Percentiles rank a stretch among this genome's conserved stretches.
These are phyloP conservation scores for Lophotis ruficrista DNA, from an alignment of 2,113 vertebrate genomes.

Conservation along the genomic window DNA sequence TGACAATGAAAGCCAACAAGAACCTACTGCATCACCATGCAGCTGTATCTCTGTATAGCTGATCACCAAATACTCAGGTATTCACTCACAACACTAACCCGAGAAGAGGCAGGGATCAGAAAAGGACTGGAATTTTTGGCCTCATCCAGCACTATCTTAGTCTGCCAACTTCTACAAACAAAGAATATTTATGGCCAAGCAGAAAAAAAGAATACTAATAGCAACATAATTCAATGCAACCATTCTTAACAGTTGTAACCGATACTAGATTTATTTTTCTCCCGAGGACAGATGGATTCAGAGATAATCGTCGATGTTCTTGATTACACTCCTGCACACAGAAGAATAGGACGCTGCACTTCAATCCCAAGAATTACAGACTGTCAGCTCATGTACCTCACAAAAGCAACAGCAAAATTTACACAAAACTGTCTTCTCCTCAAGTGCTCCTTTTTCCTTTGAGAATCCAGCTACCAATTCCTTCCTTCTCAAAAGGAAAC, in stretches of 20 bases:
- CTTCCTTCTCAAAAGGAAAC: neutral
- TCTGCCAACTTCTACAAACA: neutral
- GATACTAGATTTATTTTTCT: neutral
- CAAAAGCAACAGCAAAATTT: neutral
- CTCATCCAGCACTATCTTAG: neutral
- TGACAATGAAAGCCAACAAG: neutral
- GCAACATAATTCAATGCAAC: neutral
- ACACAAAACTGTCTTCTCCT: neutral
- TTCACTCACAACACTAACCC: neutral
- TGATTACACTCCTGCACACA: neutral
- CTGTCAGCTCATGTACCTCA: neutral
- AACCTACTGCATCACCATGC: neutral
- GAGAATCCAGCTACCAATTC: neutral
- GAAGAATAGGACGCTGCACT: neutral
- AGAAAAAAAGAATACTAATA: neutral
- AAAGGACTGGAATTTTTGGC: neutral
- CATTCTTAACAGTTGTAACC: neutral
- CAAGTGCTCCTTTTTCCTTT: neutral
- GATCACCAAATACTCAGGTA: neutral
- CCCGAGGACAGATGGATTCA: constrained; percentile 16
- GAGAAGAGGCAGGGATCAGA: neutral
- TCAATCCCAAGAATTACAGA: neutral
- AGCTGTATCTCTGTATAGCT: fast-evolving
- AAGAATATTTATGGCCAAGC: neutral
- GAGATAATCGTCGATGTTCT: neutral